Evolutionary conservation across 2,888 invertebrate genomes (phyloP).

Genomic region (Pristionchus arcanus): DNA sequence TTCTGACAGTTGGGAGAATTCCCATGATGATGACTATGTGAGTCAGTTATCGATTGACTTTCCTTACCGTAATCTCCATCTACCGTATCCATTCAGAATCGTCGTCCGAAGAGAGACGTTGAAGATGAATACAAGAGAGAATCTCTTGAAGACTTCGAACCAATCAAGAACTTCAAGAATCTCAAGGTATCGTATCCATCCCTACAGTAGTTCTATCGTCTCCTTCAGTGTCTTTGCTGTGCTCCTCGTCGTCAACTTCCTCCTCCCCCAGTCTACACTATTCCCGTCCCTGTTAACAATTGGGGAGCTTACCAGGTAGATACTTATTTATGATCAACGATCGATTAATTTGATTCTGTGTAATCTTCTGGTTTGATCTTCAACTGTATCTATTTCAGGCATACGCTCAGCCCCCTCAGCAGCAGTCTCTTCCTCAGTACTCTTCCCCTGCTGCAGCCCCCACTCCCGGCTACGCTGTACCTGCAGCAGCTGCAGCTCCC

Average conservation of each 20-base stretch:
- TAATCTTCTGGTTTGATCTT: neutral
- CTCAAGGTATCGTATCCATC: slow-evolving; percentile 8
- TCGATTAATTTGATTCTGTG: neutral
- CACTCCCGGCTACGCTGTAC: neutral
- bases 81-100: neutral
- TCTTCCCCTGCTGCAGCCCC: slow-evolving; percentile 19
- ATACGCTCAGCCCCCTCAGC: slow-evolving; percentile 31
- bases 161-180: slow-evolving; percentile 47
- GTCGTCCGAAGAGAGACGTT: slow-evolving; percentile 19
- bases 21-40: slow-evolving; percentile 51
- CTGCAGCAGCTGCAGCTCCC: slow-evolving; percentile 43
- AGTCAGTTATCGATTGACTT: slow-evolving; percentile 1
- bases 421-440: neutral
- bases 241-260: slow-evolving; percentile 53
- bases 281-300: slow-evolving; percentile 27
- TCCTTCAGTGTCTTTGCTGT: slow-evolving; percentile 52
- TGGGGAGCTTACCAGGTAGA: slow-evolving; percentile 39
- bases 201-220: neutral
- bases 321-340: neutral
- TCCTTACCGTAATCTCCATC: slow-evolving; percentile 1
- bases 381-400: neutral
- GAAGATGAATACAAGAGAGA: slow-evolving; percentile 41
- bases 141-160: slow-evolving; percentile 42
- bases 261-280: slow-evolving; percentile 26
- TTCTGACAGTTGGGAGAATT: neutral